Percentiles rank a stretch among this genome's conserved stretches.
Conservation (phyloP, 2,113 vertebrate species). For the Zosterops pallidus region DNA sequence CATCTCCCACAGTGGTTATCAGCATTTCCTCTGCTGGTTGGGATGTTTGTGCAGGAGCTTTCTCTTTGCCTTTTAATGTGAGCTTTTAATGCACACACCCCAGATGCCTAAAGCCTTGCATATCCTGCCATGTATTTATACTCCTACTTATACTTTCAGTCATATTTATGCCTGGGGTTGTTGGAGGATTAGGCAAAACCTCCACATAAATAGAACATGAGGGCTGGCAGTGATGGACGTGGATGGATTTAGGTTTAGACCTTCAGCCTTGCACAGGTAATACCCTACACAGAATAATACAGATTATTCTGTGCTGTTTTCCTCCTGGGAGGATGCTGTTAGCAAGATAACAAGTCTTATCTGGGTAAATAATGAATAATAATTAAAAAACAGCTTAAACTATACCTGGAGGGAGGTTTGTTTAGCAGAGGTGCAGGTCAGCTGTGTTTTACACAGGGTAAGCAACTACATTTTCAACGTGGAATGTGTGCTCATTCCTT, state of each 20-base stretch:
- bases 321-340: not conserved
- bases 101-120: not conserved
- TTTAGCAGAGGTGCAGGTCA: not conserved
- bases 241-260: not conserved
- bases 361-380: not conserved
- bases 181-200: not conserved
- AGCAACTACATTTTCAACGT: not conserved
- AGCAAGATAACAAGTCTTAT: not conserved
- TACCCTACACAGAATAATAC: no score
- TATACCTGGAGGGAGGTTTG: not conserved
- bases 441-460: not conserved
- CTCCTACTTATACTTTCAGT: not conserved
- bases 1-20: not conserved
- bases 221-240: no score
- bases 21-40: not conserved
- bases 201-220: not conserved
- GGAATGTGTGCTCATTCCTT: not conserved
- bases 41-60: not conserved
- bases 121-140: not conserved
- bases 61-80: not conserved
- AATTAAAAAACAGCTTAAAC: not conserved
- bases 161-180: not conserved
- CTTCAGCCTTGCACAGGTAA: not conserved
- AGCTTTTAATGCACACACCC: not conserved
- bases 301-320: not conserved